A percentile compares a stretch with the other conserved stretches of the same genome.
Conservation (phyloP, 2,113 vertebrate species). For the Perca schrenkii region DNA sequence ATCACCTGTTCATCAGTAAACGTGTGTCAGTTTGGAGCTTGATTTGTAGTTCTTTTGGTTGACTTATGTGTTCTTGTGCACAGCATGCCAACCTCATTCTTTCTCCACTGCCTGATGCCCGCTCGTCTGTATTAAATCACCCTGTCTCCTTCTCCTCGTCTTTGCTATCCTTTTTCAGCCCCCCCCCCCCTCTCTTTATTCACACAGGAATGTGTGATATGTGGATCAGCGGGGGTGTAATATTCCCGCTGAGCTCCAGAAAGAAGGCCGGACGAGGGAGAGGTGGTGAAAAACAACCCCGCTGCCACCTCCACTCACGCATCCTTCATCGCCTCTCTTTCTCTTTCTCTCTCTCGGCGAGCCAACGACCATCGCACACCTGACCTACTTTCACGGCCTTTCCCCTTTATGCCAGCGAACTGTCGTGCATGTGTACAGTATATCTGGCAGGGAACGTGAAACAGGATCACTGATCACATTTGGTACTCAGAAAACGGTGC, state of each 20-base stretch:
- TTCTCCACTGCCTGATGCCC: slow-evolving; percentile 39
- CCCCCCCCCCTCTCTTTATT: slow-evolving; percentile 48
- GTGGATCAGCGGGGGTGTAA: slow-evolving; percentile 73
- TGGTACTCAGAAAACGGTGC: neutral
- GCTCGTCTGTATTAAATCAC: slow-evolving; percentile 53
- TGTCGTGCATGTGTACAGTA: neutral
- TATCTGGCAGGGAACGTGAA: neutral
- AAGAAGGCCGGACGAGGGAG: slow-evolving; percentile 63
- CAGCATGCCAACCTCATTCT: slow-evolving; percentile 46
- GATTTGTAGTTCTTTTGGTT: slow-evolving; percentile 50
- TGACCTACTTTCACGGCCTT: slow-evolving; percentile 28
- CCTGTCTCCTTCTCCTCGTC: slow-evolving; percentile 43
- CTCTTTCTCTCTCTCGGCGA: neutral
- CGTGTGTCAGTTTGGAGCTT: slow-evolving; percentile 47
- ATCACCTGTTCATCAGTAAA: slow-evolving; percentile 19
- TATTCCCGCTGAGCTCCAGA: slow-evolving; percentile 73
- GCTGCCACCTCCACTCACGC: slow-evolving; percentile 52
- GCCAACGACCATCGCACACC: slow-evolving; percentile 8
- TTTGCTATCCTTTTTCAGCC: slow-evolving; percentile 38
- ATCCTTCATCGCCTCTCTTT: slow-evolving; percentile 58
- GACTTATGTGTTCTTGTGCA: slow-evolving; percentile 5
- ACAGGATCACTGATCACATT: neutral
- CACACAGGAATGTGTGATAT: slow-evolving; percentile 82
- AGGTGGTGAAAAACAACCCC: slow-evolving; percentile 66
- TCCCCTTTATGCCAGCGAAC: slow-evolving; percentile 10